A percentile compares a stretch with the other conserved stretches of the same genome.
phyloP scores from a whole-genome alignment of 30 jellyfish, hydroid and myxozoan species.

The Hydra vulgaris region DNA sequence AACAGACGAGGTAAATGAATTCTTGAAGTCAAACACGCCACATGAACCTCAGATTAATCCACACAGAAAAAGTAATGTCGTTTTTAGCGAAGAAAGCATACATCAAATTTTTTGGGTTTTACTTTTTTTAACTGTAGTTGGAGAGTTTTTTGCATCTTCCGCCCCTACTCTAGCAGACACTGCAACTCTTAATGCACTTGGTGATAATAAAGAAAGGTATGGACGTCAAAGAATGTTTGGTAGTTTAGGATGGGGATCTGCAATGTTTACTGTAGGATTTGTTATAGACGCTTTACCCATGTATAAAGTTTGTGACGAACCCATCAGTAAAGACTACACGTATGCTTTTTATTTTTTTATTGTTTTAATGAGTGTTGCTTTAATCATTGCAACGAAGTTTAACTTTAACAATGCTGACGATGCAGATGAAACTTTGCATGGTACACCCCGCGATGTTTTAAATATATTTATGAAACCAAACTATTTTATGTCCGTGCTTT shows the following conservation, averaged over 20 bases:
- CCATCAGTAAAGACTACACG: constrained; percentile 87
- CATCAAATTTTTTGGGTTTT: constrained; percentile 89
- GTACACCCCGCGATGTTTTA: constrained; percentile 73
- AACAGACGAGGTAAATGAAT: constrained; percentile 83
- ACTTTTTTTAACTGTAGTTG: constrained; percentile 80
- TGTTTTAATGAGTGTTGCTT: constrained; percentile 80
- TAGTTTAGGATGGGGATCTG: constrained; percentile 99
- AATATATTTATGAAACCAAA: constrained; percentile 48
- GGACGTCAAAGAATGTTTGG: constrained; percentile 99
- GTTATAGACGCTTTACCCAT: constrained; percentile 89
- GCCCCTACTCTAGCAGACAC: constrained; percentile 99
- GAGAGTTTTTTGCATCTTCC: constrained; percentile 96
- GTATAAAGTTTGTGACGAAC: constrained; percentile 77
- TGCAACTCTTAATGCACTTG: constrained; percentile 84
- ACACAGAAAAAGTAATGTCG: constrained; percentile 82
- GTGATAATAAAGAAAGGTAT: constrained; percentile 81
- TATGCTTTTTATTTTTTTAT: constrained; percentile 81
- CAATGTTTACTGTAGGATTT: constrained; percentile 91
- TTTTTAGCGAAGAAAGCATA: constrained; percentile 89
- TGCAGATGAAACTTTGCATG: constrained; percentile 36
- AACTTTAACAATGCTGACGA: constrained; percentile 48
- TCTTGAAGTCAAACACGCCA: constrained; percentile 74
- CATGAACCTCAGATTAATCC: constrained; percentile 79
- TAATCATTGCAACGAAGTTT: constrained; percentile 61
- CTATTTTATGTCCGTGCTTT: constrained; percentile 54